Evolutionary conservation across 1,140 invertebrate genomes (phyloP).

Genomic region (Polypedilum vanderplanki): DNA sequence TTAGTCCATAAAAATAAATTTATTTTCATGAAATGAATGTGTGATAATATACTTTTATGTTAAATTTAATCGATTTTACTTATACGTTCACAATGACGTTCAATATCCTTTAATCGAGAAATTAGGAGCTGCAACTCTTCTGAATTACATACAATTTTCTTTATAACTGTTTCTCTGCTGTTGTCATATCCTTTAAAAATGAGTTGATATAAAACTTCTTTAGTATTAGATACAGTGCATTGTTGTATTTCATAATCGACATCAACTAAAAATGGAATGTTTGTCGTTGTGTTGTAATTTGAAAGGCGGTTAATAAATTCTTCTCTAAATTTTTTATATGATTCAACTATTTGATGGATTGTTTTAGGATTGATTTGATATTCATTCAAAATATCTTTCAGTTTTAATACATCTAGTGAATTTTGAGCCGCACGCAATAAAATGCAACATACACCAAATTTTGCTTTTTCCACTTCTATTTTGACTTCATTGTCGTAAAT

Average conservation of each 20-base stretch:
- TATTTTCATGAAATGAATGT: conserved; percentile 20
- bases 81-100: conserved; percentile 39
- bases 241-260: conserved; percentile 41
- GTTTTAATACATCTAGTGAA: conserved; percentile 32
- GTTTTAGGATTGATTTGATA: conserved; percentile 33
- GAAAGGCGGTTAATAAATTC: conserved; percentile 38
- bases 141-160: conserved; percentile 41
- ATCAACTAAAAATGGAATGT: conserved; percentile 40
- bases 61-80: conserved; percentile 30
- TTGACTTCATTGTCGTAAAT: conserved; percentile 39
- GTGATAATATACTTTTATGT: background rate
- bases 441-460: conserved; percentile 40
- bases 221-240: conserved; percentile 39
- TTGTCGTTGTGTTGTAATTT: conserved; percentile 37
- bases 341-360: conserved; percentile 37
- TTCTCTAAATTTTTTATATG: conserved; percentile 39
- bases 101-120: conserved; percentile 41
- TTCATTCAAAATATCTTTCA: conserved; percentile 36
- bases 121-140: conserved; percentile 42
- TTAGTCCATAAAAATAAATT: background rate
- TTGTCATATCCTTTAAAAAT: conserved; percentile 38
- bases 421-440: conserved; percentile 40
- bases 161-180: conserved; percentile 36
- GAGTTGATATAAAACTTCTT: conserved; percentile 37
- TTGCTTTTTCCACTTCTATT: conserved; percentile 40